Evolutionary conservation across 2,888 invertebrate species (phyloP).

Genomic region (Mythimna lalbum): DNA sequence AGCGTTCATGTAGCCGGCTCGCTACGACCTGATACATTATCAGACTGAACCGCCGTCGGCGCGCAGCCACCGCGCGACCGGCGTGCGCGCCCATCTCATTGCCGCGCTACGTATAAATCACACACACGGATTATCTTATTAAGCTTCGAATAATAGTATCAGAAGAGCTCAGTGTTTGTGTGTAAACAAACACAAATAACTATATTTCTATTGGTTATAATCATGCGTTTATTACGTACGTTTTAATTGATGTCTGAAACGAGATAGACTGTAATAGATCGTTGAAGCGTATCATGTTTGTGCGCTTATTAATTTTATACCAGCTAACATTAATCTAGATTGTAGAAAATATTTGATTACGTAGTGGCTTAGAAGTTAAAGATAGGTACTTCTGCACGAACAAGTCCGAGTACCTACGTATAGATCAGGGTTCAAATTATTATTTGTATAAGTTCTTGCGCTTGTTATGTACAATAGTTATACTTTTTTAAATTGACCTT

Average conservation of each 20-base stretch:
- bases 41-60: conserved; percentile 75
- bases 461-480: background rate
- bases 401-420: background rate
- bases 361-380: conserved; percentile 1
- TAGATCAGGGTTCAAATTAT: background rate
- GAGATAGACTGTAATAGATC: conserved; percentile 37
- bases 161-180: conserved; percentile 47
- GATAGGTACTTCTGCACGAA: no score
- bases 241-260: conserved; percentile 50
- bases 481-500: conserved; percentile 2
- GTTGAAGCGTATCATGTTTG: conserved; percentile 39
- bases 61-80: conserved; percentile 63
- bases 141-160: conserved; percentile 48
- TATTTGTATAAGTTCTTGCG: background rate
- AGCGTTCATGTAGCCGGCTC: conserved; percentile 78
- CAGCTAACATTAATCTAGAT: conserved; percentile 27
- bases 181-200: conserved; percentile 55
- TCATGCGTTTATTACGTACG: conserved; percentile 23
- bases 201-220: conserved; percentile 22
- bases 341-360: conserved; percentile 16
- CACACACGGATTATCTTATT: conserved; percentile 65
- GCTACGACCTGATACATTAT: conserved; percentile 80
- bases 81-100: conserved; percentile 77
- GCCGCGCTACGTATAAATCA: conserved; percentile 77
- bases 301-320: conserved; percentile 47